These are phyloP conservation scores for Tetropium fuscum DNA, from an alignment of 2,888 invertebrate genomes.

Conservation along the genomic window DNA sequence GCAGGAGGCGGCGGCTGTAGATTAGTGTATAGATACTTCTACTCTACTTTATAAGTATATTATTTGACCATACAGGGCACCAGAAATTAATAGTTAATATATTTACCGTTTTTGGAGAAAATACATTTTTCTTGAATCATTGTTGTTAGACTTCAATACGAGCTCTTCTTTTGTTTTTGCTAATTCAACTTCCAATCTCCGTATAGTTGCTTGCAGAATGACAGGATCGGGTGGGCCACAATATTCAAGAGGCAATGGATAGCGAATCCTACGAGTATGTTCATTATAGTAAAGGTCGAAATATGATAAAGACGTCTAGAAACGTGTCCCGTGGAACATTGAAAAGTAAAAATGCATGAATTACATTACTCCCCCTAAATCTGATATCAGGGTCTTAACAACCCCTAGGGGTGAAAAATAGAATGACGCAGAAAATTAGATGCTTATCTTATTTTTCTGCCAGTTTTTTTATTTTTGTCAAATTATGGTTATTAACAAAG, in stretches of 20 bases:
- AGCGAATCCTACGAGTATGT: conserved; percentile 64
- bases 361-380: no score
- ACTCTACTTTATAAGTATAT: no score
- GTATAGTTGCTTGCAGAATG: conserved; percentile 67
- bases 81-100: neutral
- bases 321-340: no score
- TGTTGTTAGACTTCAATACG: conserved; percentile 42
- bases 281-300: neutral
- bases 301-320: neutral
- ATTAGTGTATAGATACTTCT: no score
- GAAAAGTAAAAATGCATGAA: no score
- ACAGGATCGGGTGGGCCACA: conserved; percentile 68
- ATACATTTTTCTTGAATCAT: conserved; percentile 47
- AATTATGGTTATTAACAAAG: no score
- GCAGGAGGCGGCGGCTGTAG: no score
- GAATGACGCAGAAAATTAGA: no score
- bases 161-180: conserved; percentile 58
- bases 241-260: conserved; percentile 69
- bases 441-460: no score
- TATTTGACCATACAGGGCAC: neutral
- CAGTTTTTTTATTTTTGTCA: no score
- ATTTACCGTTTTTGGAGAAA: conserved; percentile 57
- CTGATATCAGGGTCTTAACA: no score
- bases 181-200: conserved; percentile 66
- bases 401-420: no score